Base-by-base conservation (phyloP, 1,140 invertebrate genomes). In the Euschistus heros region DNA sequence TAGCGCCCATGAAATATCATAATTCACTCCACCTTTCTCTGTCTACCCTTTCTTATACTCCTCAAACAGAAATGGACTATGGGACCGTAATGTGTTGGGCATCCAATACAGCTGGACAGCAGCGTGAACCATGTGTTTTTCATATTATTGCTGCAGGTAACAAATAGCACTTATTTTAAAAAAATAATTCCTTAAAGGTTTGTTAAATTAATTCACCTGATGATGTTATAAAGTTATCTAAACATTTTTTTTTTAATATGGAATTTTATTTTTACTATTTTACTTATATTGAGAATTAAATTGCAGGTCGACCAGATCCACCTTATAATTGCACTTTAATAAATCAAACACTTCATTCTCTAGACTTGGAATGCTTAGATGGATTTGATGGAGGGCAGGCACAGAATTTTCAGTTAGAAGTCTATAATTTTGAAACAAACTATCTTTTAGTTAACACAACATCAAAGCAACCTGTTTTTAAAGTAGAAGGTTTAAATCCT, bases 351-450 rank as follows among this genome's bases (percentile, higher is more conserved):
- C 85, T 85, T n/a, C 83, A 87, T 62, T 88, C 87, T 7, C 76
- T 90, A 62, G 82, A 86, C 66, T 83, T 91, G 8, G 85, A 88
- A 71, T 91, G 89, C 74, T 76, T 81, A 33, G 85, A 85, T 77
- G 88, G 88, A 22, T 92, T 91, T 71, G 87, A 92, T 73, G 89
- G 88, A 15, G 87, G 87, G 18, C 82, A 85, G 69, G 78, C 80
- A 0, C 86, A 88, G 71, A 79, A 80, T 72, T 89, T 89, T 72
- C 76, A 85, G 15, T 75, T 87, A 65, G 87, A 89, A 76, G 83
- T 89, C 47, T 86, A 81, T 73, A 87, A 90, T 73, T 80, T 84
- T 66, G 79, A 81, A 65, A 86, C 78, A 24, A 80, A 79, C 2
- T 72, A 78, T n/a, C 77, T 87, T 2, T 78, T 82, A 70, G 81